phyloP scores from a whole-genome alignment of 1,140 invertebrate genomes.

The Trichonephila clavata region DNA sequence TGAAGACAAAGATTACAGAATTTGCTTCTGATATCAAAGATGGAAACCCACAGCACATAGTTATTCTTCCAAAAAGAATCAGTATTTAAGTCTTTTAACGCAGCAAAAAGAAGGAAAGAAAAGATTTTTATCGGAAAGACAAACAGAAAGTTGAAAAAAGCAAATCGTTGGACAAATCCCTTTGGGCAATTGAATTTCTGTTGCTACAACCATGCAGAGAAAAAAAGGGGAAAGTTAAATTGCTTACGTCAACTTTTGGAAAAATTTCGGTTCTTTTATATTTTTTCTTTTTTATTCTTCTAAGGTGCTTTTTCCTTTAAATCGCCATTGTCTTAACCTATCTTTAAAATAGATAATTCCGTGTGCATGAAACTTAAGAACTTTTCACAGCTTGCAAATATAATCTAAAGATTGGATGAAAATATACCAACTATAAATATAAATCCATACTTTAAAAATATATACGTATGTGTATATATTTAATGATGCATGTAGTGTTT shows the following conservation, averaged over 20 bases:
- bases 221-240: neutral
- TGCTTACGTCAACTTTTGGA: conserved; percentile 21
- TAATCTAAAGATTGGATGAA: too few relatives aligned
- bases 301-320: neutral
- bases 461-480: too few relatives aligned
- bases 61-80: too few relatives aligned
- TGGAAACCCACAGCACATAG: too few relatives aligned
- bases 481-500: too few relatives aligned
- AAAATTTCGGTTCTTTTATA: neutral
- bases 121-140: conserved; percentile 5
- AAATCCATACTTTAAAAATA: too few relatives aligned
- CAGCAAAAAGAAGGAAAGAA: neutral
- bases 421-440: too few relatives aligned
- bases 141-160: conserved; percentile 11
- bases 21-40: too few relatives aligned
- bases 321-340: neutral
- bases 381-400: too few relatives aligned
- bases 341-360: neutral
- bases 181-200: conserved; percentile 39
- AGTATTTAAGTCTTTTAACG: too few relatives aligned
- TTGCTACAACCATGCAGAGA: neutral
- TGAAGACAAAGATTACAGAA: too few relatives aligned
- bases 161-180: neutral
- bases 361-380: too few relatives aligned
- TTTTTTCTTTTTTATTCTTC: neutral